Percentiles rank a stretch among this genome's conserved stretches.
These are phyloP conservation scores for Temnothorax rugatulus DNA, from an alignment of 2,888 invertebrate genomes.

Conservation along the genomic window DNA sequence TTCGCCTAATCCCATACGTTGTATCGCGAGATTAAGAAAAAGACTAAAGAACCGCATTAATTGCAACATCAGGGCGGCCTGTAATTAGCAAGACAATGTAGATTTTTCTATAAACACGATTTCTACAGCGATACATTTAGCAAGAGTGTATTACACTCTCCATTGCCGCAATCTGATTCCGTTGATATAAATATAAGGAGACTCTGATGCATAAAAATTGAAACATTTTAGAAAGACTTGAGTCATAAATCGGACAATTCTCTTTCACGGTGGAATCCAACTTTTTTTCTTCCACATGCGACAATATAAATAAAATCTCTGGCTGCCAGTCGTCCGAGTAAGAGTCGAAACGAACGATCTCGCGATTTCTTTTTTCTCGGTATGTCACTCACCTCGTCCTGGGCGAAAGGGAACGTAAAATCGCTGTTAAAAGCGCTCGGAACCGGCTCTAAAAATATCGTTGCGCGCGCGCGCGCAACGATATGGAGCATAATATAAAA, in stretches of 20 bases:
- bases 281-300: neutral
- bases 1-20: constrained; percentile 12
- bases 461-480: constrained; percentile 21
- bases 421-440: constrained; percentile 29
- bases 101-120: constrained; percentile 8
- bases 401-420: constrained; percentile 34
- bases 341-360: neutral
- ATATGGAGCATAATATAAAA: constrained; percentile 53
- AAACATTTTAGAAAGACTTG: too few species aligned
- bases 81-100: constrained; percentile 37
- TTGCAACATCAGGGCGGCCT: neutral
- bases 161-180: neutral
- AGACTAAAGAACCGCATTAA: constrained; percentile 23
- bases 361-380: constrained; percentile 19
- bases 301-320: neutral
- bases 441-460: constrained; percentile 37
- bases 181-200: neutral
- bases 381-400: constrained; percentile 42
- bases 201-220: neutral
- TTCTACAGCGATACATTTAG: constrained; percentile 1
- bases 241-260: neutral
- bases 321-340: neutral
- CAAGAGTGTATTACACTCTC: neutral
- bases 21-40: neutral
- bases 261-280: neutral